A percentile compares a stretch with the other conserved stretches of the same genome.
These are phyloP conservation scores for Andrena chrysosceles DNA, from an alignment of 2,888 invertebrate species.

Conservation along the genomic window DNA sequence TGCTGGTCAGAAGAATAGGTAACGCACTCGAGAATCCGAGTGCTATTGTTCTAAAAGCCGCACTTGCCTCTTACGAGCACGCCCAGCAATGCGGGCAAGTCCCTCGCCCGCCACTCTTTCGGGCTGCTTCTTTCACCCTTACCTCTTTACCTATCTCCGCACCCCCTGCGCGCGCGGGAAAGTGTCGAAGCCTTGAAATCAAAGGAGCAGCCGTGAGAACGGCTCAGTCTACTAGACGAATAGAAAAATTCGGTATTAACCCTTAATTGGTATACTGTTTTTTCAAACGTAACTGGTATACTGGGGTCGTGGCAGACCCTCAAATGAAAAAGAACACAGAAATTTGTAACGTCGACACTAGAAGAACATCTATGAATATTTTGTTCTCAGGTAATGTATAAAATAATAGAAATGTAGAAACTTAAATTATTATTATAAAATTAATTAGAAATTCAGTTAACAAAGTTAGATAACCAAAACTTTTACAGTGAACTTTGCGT, in stretches of 20 bases:
- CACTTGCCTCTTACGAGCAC: conserved; percentile 56
- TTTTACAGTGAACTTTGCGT: too few relatives aligned
- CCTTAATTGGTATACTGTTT: too few relatives aligned
- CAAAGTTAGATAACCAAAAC: too few relatives aligned
- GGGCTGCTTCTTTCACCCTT: conserved; percentile 39
- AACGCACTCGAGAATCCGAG: conserved; percentile 70
- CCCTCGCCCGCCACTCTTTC: conserved; percentile 27
- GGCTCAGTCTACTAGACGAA: background rate
- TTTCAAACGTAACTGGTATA: too few relatives aligned
- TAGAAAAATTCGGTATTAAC: conserved; percentile 20
- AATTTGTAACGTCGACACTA: too few relatives aligned
- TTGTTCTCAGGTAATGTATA: too few relatives aligned
- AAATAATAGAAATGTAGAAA: too few relatives aligned
- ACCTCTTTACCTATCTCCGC: conserved; percentile 13
- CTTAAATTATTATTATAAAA: too few relatives aligned
- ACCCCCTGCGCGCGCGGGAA: conserved; percentile 9
- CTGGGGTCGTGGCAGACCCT: too few relatives aligned
- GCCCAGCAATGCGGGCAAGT: conserved; percentile 60
- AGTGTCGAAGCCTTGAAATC: conserved; percentile 65
- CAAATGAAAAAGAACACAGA: too few relatives aligned
- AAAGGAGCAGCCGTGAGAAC: conserved; percentile 64
- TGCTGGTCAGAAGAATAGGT: conserved; percentile 74
- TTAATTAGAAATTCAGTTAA: too few relatives aligned
- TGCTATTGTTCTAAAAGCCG: conserved; percentile 76
- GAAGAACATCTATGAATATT: too few relatives aligned